Evolutionary conservation across 2,797 vertebrate genomes (phyloP).

Genomic region (Smutsia temminckii): DNA sequence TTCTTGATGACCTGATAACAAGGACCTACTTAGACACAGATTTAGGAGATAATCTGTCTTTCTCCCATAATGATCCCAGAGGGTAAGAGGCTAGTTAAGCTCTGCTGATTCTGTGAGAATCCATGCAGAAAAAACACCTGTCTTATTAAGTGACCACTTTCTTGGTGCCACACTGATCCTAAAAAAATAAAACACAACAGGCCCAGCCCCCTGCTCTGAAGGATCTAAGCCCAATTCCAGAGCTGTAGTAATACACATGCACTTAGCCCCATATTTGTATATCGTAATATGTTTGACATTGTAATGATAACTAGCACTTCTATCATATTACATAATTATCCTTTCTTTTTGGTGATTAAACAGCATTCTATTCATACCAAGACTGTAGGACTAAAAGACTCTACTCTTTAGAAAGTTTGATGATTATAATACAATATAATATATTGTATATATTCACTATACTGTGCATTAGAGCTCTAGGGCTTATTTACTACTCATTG

Average conservation of each 20-base stretch:
- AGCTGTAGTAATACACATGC: background rate
- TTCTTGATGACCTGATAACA: slow-evolving; percentile 66
- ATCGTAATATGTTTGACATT: background rate
- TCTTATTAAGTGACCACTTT: slow-evolving; percentile 41
- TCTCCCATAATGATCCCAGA: slow-evolving; percentile 45
- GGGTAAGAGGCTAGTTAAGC: slow-evolving; percentile 35
- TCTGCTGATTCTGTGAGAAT: slow-evolving; percentile 22
- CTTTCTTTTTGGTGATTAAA: background rate
- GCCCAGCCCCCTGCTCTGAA: background rate
- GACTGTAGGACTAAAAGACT: background rate
- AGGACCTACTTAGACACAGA: slow-evolving; percentile 49
- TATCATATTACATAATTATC: background rate
- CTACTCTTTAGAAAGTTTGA: background rate
- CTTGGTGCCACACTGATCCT: background rate
- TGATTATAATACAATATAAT: background rate
- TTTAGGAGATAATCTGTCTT: slow-evolving; percentile 54
- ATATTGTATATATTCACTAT: background rate
- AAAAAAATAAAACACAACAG: background rate
- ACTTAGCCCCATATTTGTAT: background rate
- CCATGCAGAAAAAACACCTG: slow-evolving; percentile 34
- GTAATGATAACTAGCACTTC: background rate
- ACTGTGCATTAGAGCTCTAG: background rate
- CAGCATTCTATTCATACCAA: background rate
- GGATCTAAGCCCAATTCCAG: slow-evolving; percentile 25
- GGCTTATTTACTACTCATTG: background rate